Conservation (phyloP, 1,140 invertebrate species). For the Saccostrea glomerata region DNA sequence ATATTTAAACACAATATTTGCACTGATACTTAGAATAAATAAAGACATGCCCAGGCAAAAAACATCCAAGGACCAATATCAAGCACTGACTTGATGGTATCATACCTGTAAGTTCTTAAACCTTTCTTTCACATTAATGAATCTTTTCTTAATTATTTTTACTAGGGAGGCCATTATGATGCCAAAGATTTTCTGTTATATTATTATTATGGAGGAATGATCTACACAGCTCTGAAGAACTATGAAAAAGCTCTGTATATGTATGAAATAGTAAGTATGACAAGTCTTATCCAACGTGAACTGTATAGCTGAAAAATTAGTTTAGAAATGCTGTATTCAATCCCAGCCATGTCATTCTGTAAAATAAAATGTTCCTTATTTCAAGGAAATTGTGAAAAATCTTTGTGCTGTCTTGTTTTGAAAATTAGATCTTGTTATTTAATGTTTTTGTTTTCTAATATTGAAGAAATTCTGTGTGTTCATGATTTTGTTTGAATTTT, state of each 20-base stretch:
- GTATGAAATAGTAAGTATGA: conserved; percentile 88
- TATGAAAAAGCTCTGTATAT: conserved; percentile 95
- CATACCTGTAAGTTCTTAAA: not conserved
- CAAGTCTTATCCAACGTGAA: not conserved
- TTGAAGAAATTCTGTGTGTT: not conserved
- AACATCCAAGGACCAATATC: too few species aligned
- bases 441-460: not conserved
- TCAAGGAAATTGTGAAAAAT: not conserved
- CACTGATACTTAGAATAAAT: too few species aligned
- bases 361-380: not conserved
- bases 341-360: too few species aligned
- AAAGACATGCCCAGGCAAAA: too few species aligned
- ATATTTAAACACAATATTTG: too few species aligned
- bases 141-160: not conserved
- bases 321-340: too few species aligned
- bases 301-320: too few species aligned
- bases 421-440: not conserved
- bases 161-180: conserved; percentile 89
- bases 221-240: conserved; percentile 95
- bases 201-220: conserved; percentile 99
- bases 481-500: conserved; percentile 19
- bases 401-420: not conserved
- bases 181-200: conserved; percentile 95
- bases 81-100: too few species aligned
- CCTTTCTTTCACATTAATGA: not conserved